A percentile compares a stretch with the other conserved stretches of the same genome.
Evolutionary conservation across 1,140 invertebrate species (phyloP).

Genomic region (Caenorhabditis latens): DNA sequence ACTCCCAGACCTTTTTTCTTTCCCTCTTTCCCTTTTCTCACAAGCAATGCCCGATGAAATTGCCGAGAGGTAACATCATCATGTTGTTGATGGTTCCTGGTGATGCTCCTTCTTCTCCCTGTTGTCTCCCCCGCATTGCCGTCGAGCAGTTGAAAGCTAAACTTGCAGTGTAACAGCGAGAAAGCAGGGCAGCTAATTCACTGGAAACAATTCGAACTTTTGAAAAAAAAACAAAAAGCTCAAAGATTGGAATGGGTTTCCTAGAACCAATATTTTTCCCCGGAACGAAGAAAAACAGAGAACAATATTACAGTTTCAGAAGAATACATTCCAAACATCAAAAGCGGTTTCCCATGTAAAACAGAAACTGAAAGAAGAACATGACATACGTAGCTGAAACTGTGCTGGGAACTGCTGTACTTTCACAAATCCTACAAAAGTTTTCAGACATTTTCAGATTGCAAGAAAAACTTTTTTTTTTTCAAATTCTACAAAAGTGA

Average conservation of each 20-base stretch:
- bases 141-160: constrained; percentile 39
- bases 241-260: constrained; percentile 15
- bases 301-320: too few species aligned
- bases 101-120: not conserved
- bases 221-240: constrained; percentile 39
- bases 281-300: not conserved
- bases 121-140: constrained; percentile 45
- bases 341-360: too few species aligned
- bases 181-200: constrained; percentile 52
- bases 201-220: constrained; percentile 51
- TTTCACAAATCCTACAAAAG: too few species aligned
- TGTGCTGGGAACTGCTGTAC: too few species aligned
- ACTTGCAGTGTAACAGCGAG: constrained; percentile 49
- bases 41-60: not conserved
- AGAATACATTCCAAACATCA: too few species aligned
- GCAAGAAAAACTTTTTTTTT: too few species aligned
- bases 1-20: not conserved
- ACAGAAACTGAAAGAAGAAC: too few species aligned
- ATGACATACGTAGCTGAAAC: too few species aligned
- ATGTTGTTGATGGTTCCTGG: constrained; percentile 52
- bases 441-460: too few species aligned
- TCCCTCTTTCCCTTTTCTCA: not conserved
- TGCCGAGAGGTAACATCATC: constrained; percentile 40
- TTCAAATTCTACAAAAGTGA: too few species aligned
- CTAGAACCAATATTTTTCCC: not conserved